Base-by-base conservation (phyloP, 2,888 invertebrate genomes). In the Hoplodrina blanda region DNA sequence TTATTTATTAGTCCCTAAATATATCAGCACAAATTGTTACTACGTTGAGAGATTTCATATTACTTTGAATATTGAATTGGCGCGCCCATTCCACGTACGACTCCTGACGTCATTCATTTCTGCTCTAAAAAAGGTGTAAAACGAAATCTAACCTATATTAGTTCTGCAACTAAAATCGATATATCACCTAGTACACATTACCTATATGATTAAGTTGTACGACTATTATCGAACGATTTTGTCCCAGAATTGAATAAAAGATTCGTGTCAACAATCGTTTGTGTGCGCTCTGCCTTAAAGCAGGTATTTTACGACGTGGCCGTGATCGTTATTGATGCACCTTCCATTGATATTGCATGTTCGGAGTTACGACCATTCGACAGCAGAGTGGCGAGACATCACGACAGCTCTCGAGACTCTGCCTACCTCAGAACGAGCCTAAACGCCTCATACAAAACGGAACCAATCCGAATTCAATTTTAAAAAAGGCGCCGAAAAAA, bases 401-500 rank as follows among this genome's bases (percentile, higher is more conserved):
- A 55, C 60, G 56, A 70, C 30, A 33, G n/a, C n/a, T 17, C 57
- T 57, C 11, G 2, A 10, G 19, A 2, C 11, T 0, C 69, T 59
- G 41, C 52, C 3, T 17, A 44, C 62, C 52, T 7, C 19, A 17
- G 8, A 17, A 49, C 11, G 19, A 25, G 62, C 70, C 49, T 37
- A 56, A 71, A 62, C 30, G 53, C 62, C 19, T 60, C 49, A 60
- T 33, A 62, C 57, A 69, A 25, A 82, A 69, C 71, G 63, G 71
- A 70, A 82, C 76, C 73, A 74, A 84, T 76, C 56, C 50, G 67
- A 78, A 83, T 83, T 85, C 85, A 83, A 83, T 82, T 83, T 83
- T 76, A 78, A 75, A 82, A 77, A 73, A 77, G 67, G 74, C 74
- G 76, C 50, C 74, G 69, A 86, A 88, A 89, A 86, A 90, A 88